These are phyloP conservation scores for Euzetes globulus DNA, from an alignment of 2,888 invertebrate genomes.

Conservation along the genomic window DNA sequence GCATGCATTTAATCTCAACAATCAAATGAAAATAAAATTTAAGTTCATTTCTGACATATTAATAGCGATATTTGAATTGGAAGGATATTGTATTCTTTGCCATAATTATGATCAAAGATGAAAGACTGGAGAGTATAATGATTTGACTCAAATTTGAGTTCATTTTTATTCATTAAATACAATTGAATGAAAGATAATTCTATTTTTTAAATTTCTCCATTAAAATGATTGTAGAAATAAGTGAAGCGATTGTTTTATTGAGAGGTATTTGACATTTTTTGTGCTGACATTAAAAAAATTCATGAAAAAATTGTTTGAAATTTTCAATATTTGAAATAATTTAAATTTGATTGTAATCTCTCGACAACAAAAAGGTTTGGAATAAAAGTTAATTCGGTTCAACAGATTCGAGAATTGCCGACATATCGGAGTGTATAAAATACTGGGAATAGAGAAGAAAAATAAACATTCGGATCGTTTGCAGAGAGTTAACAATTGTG, in stretches of 20 bases:
- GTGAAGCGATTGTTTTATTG: neutral
- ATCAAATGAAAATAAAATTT: neutral
- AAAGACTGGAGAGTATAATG: no score
- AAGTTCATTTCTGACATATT: neutral
- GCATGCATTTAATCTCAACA: neutral
- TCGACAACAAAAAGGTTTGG: neutral
- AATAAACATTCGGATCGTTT: constrained; percentile 13
- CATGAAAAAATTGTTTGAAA: neutral
- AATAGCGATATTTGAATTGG: neutral
- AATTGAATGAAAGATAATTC: no score
- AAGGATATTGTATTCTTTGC: neutral
- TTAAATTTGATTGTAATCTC: neutral
- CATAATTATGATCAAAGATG: no score
- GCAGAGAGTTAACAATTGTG: constrained; percentile 8
- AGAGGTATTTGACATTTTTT: neutral
- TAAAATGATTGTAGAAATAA: neutral
- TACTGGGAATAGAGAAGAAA: neutral
- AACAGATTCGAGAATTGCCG: neutral
- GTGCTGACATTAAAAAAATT: neutral
- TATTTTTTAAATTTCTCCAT: no score
- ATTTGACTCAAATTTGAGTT: no score
- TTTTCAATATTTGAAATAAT: neutral
- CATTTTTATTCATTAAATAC: no score
- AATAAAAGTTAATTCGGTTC: neutral
- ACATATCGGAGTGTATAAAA: neutral